These are phyloP conservation scores for Camponotus vicinus DNA, from an alignment of 1,140 invertebrate species.

Conservation along the genomic window DNA sequence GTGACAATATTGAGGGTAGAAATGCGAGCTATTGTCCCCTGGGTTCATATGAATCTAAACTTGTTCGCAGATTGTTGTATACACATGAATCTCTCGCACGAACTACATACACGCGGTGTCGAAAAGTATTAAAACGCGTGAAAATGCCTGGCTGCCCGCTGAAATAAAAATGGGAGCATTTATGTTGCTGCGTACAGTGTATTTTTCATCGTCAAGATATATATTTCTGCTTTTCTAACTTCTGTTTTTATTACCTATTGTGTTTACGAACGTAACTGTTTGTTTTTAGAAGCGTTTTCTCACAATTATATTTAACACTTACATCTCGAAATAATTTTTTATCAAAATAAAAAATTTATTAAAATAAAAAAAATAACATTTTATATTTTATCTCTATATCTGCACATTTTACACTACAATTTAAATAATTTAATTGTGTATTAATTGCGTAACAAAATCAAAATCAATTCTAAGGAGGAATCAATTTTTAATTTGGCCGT, in stretches of 20 bases:
- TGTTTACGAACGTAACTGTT: too few species aligned
- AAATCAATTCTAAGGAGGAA: not conserved
- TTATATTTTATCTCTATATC: not conserved
- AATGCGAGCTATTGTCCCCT: constrained; percentile 35
- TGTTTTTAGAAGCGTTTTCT: not conserved
- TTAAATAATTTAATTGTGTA: not conserved
- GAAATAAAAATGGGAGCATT: not conserved
- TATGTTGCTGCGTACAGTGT: not conserved
- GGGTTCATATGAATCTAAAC: constrained; percentile 32
- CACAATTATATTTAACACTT: too few species aligned
- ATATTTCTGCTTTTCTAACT: not conserved
- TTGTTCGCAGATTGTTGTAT: constrained; percentile 26
- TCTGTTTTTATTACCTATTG: not conserved
- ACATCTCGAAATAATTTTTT: too few species aligned
- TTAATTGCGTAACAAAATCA: not conserved
- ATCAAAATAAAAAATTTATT: too few species aligned
- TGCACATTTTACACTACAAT: not conserved
- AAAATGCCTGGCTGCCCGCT: not conserved
- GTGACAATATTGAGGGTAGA: constrained; percentile 53
- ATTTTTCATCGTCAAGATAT: not conserved
- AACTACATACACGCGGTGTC: not conserved
- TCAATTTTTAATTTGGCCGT: not conserved
- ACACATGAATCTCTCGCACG: constrained; percentile 13
- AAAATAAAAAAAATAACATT: too few species aligned
- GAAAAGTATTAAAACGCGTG: not conserved